These are phyloP conservation scores for Cephalopterus ornatus DNA, from an alignment of 2,113 vertebrate genomes.

Conservation along the genomic window DNA sequence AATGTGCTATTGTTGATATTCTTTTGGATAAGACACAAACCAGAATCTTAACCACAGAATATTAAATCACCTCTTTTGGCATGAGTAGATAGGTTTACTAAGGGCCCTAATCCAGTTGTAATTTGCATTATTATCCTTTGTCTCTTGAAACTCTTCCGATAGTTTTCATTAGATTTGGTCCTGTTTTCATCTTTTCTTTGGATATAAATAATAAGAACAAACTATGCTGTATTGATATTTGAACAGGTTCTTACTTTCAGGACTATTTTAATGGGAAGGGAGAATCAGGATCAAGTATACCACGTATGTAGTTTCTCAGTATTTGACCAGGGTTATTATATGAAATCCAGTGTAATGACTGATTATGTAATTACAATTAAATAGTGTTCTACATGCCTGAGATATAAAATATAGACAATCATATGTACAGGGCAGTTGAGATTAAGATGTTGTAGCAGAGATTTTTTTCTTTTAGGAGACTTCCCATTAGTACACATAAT, in stretches of 20 bases:
- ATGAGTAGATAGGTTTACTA: conserved; percentile 45
- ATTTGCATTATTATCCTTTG: conserved; percentile 54
- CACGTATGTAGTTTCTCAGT: background rate
- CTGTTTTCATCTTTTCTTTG: conserved; percentile 22
- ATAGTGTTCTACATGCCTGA: background rate
- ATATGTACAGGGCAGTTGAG: background rate
- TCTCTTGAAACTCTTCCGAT: conserved; percentile 35
- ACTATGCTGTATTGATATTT: background rate
- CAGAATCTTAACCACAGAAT: conserved; percentile 42
- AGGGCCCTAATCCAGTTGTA: conserved; percentile 42
- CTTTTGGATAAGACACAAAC: conserved; percentile 25
- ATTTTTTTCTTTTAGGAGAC: background rate
- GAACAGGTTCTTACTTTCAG: conserved; percentile 11
- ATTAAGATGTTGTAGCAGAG: background rate
- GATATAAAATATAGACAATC: background rate
- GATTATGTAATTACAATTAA: background rate
- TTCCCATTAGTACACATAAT: background rate
- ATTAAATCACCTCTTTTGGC: conserved; percentile 56
- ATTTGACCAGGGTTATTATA: background rate
- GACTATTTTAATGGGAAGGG: background rate
- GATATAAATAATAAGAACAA: conserved; percentile 3
- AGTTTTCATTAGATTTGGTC: conserved; percentile 23
- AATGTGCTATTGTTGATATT: conserved; percentile 42
- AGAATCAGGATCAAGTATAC: background rate
- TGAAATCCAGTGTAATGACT: background rate